Evolutionary conservation across 2,888 invertebrate species (phyloP), one percentile per base, ranked within the genome.

Genomic region (Isotomurus palustris): DNA sequence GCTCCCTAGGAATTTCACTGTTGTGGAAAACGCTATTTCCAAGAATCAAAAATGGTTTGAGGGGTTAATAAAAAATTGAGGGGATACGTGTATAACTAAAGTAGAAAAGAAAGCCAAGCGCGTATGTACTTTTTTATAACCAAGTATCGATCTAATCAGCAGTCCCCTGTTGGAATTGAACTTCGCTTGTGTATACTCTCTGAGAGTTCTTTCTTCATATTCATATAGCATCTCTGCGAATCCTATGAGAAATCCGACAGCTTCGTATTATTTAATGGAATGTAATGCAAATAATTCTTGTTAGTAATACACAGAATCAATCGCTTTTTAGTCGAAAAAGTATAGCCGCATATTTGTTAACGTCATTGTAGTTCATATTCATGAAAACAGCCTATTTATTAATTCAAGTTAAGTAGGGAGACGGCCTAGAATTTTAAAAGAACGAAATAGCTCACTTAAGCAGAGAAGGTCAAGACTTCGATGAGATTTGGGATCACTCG

Each of bases 51-150:
- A 69, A 69, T 69, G 69, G 69, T 69, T 69, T 64, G 69, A 69
- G 69, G 69, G 69, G 69, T 69, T 69, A 69, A 69, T 69, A 69
- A 69, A 69, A 69, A 69, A 69, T 64, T 66, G 64, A 66, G 66
- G 63, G 65, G 63, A 62, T 48, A 49, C 43, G n/a, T n/a, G 43
- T 50, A 51, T 49, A 54, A 52, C 49, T 45, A 41, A 52, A 40
- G 35, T 47, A 43, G 43, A 50, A 40, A 47, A n/a, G n/a, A n/a
- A n/a, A n/a, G n/a, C n/a, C n/a, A n/a, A 44, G 48, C 24, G 49
- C 29, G 40, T 38, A 53, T 24, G 47, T 44, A 53, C 40, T 45
- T 29, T 41, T 38, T 35, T 21, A 49, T 21, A 43, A 24, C 21
- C 6, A 48, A 57, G 60, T 66, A 66, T 68, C 64, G 66, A 68